Conservation (phyloP, 2,797 vertebrate genomes). For the Eurystomus glaucurus region DNA sequence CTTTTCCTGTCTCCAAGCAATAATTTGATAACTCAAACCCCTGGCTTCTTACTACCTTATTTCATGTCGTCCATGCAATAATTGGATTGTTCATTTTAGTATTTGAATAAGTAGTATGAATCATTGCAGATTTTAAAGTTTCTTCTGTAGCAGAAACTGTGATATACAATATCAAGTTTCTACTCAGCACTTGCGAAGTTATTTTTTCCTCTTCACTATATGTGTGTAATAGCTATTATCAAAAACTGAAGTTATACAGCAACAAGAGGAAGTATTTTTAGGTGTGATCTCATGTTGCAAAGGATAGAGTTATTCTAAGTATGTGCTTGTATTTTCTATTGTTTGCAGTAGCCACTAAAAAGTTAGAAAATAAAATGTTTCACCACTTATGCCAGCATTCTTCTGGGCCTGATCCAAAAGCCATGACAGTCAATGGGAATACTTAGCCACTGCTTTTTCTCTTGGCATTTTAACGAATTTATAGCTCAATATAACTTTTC, state of each 20-base stretch:
- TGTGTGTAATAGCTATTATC: conserved; percentile 62
- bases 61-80: not conserved
- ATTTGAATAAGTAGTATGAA: not conserved
- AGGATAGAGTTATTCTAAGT: conserved; percentile 72
- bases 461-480: not conserved
- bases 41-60: not conserved
- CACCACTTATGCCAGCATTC: conserved; percentile 23
- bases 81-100: not conserved
- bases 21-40: not conserved
- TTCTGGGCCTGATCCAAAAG: conserved; percentile 47
- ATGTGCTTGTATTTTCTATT: conserved; percentile 72
- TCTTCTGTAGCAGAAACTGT: not conserved
- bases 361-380: conserved; percentile 60
- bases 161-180: not conserved
- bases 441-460: conserved; percentile 23
- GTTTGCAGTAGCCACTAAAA: conserved; percentile 59
- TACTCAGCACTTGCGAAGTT: not conserved
- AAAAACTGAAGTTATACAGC: conserved; percentile 49
- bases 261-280: conserved; percentile 75
- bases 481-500: not conserved
- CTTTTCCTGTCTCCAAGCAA: not conserved
- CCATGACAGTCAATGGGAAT: not conserved
- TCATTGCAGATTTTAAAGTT: not conserved
- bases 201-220: conserved; percentile 40
- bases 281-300: conserved; percentile 72